phyloP scores from a whole-genome alignment of 2,113 vertebrate species.

The Electrona antarctica region DNA sequence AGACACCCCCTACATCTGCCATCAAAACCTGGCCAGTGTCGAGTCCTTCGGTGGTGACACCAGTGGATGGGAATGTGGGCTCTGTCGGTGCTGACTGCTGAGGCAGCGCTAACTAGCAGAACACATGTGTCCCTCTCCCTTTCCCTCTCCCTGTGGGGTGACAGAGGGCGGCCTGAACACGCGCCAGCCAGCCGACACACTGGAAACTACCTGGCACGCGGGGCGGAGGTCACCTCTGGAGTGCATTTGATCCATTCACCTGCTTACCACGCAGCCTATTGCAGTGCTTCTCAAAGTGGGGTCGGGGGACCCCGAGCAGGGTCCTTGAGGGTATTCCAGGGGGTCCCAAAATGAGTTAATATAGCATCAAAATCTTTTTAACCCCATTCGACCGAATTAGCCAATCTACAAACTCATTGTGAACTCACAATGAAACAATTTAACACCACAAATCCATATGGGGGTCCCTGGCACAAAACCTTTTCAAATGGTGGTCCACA shows the following conservation, averaged over 20 bases:
- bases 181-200: constrained; percentile 55
- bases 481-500: too few species aligned
- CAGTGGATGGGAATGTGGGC: constrained; percentile 75
- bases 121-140: constrained; percentile 60
- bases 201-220: constrained; percentile 57
- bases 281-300: too few species aligned
- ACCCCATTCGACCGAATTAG: neutral
- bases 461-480: too few species aligned
- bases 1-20: neutral
- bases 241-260: neutral
- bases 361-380: neutral
- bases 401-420: neutral
- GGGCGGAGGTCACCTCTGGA: constrained; percentile 29
- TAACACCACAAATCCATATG: too few species aligned
- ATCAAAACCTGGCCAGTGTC: constrained; percentile 1
- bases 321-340: too few species aligned
- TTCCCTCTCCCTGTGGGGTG: constrained; percentile 20
- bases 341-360: neutral
- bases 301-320: too few species aligned
- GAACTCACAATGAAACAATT: neutral
- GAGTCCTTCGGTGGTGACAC: constrained; percentile 70
- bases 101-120: constrained; percentile 61
- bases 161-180: constrained; percentile 26
- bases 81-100: constrained; percentile 63
- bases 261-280: constrained; percentile 8